Evolutionary conservation across 2,113 vertebrate species (phyloP).

Genomic region (Echinops telfairi): DNA sequence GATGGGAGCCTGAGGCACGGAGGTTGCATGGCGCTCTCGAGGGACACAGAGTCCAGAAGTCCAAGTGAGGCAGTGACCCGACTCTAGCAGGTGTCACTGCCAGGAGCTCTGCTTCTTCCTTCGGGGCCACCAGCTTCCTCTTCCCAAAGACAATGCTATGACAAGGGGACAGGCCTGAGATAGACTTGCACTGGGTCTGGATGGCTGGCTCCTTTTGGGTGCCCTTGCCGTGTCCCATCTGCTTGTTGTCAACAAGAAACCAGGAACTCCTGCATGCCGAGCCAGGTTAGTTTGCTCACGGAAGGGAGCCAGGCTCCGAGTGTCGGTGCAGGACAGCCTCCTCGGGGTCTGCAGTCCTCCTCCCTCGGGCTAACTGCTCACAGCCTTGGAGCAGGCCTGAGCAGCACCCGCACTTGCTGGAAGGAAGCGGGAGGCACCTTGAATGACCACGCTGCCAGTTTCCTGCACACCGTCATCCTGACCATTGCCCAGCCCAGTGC

Average conservation of each 20-base stretch:
- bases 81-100: background rate
- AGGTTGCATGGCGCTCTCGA: conserved; percentile 74
- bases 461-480: background rate
- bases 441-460: conserved; percentile 9
- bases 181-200: conserved; percentile 42
- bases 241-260: conserved; percentile 55
- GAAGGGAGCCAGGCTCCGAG: background rate
- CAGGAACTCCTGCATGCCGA: conserved; percentile 38
- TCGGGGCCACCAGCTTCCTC: conserved; percentile 41
- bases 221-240: conserved; percentile 19
- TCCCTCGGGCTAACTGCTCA: conserved; percentile 46
- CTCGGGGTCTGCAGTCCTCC: conserved; percentile 52
- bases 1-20: conserved; percentile 82
- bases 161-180: conserved; percentile 44
- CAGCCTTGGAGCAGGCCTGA: conserved; percentile 47
- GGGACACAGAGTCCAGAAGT: conserved; percentile 7
- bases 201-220: conserved; percentile 45
- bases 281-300: conserved; percentile 52
- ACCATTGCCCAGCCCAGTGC: background rate
- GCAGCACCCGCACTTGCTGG: conserved; percentile 48
- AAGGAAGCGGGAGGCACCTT: conserved; percentile 37
- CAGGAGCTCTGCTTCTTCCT: conserved; percentile 25
- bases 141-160: background rate
- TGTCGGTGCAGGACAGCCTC: background rate
- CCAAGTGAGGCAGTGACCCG: background rate